Evolutionary conservation across 1,140 invertebrate genomes (phyloP).

Genomic region (Ceratosolen fusciceps): DNA sequence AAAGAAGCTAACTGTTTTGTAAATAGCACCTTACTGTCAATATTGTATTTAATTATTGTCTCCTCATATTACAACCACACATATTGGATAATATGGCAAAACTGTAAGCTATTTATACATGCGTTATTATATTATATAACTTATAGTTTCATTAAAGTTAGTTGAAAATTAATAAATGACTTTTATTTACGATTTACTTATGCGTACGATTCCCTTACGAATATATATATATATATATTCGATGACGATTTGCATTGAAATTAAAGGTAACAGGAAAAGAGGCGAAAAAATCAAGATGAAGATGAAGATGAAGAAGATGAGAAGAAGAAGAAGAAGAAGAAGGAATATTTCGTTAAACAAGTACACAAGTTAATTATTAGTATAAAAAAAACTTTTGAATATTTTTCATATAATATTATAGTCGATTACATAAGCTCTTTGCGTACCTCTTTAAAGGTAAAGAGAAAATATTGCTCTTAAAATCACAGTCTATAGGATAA

Average conservation of each 20-base stretch:
- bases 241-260: neutral
- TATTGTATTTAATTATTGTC: slow-evolving; percentile 59
- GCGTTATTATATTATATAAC: slow-evolving; percentile 54
- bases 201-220: neutral
- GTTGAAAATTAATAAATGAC: slow-evolving; percentile 46
- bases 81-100: slow-evolving; percentile 50
- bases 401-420: neutral
- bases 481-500: slow-evolving; percentile 28
- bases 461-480: slow-evolving; percentile 20
- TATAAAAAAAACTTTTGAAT: neutral
- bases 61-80: slow-evolving; percentile 35
- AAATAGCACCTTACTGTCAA: slow-evolving; percentile 56
- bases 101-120: slow-evolving; percentile 58
- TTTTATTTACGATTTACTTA: too few species aligned
- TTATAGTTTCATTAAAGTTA: slow-evolving; percentile 59
- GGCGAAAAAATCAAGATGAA: too few species aligned
- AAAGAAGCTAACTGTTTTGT: slow-evolving; percentile 52
- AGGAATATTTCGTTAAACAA: neutral
- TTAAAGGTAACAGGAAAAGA: too few species aligned
- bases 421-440: neutral
- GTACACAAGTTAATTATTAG: neutral
- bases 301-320: too few species aligned
- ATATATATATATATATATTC: neutral
- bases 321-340: neutral
- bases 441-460: neutral